Evolutionary conservation across 1,140 invertebrate species (phyloP).

Genomic region (Mamestra configurata): DNA sequence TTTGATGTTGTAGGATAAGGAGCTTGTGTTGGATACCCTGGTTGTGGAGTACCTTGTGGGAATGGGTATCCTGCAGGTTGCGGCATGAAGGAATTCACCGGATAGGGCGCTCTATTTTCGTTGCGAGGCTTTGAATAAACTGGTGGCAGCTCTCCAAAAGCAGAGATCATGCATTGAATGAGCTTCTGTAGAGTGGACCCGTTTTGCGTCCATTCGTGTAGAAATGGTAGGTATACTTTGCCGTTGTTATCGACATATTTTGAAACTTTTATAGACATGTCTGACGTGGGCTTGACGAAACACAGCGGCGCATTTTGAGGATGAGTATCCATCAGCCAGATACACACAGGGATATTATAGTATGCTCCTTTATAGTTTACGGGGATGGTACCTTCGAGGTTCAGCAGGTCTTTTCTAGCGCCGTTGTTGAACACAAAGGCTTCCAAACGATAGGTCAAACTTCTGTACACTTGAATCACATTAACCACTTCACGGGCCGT

Average conservation of each 20-base stretch:
- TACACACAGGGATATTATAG: conserved; percentile 99
- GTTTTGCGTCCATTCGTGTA: conserved; percentile 97
- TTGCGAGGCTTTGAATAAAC: conserved; percentile 94
- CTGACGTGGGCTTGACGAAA: conserved; percentile 97
- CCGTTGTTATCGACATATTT: conserved; percentile 98
- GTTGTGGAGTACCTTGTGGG: conserved; percentile 69
- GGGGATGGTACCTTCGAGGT: conserved; percentile 97
- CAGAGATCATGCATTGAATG: conserved; percentile 96
- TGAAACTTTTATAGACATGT: conserved; percentile 98
- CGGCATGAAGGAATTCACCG: conserved; percentile 90
- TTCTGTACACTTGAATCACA: conserved; percentile 92
- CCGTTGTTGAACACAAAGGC: conserved; percentile 97
- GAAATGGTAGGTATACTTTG: conserved; percentile 98
- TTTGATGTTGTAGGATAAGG: conserved; percentile 78
- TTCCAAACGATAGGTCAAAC: conserved; percentile 89
- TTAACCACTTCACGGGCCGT: conserved; percentile 92
- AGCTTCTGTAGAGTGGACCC: conserved; percentile 95
- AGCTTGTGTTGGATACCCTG: conserved; percentile 80
- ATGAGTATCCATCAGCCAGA: conserved; percentile 99
- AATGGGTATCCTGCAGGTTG: conserved; percentile 86
- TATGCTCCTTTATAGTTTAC: conserved; percentile 95
- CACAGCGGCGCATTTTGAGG: conserved; percentile 99
- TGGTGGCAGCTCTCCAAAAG: conserved; percentile 98
- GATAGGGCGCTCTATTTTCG: conserved; percentile 89
- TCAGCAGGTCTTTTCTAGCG: conserved; percentile 93